Percentiles rank a stretch among this genome's conserved stretches.
phyloP scores from a whole-genome alignment of 2,888 invertebrate genomes.

The Lepidocyrtinus sp. region DNA sequence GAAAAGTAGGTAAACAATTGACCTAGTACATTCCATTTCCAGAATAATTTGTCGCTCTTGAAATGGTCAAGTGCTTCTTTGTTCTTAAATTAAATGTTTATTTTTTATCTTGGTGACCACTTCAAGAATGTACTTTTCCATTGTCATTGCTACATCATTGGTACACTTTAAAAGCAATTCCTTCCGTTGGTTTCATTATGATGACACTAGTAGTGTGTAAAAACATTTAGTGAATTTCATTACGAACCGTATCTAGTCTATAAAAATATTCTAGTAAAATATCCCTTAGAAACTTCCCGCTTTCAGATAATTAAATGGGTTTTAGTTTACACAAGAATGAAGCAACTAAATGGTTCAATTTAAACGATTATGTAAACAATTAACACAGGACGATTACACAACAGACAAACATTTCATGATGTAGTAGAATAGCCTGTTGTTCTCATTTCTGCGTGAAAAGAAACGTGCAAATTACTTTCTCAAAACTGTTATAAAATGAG shows the following conservation, averaged over 20 bases:
- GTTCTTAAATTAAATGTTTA: background rate
- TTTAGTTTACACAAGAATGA: too few species aligned
- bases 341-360: too few species aligned
- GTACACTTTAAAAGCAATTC: background rate
- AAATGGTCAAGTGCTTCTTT: background rate
- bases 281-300: too few species aligned
- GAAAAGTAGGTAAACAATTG: constrained; percentile 34
- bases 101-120: background rate
- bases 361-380: too few species aligned
- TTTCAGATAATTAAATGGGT: too few species aligned
- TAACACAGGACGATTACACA: too few species aligned
- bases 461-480: too few species aligned
- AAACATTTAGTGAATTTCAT: too few species aligned
- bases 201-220: too few species aligned
- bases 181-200: background rate
- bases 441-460: background rate
- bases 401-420: too few species aligned
- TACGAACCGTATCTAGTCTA: too few species aligned
- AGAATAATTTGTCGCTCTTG: background rate
- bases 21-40: background rate
- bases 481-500: background rate
- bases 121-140: background rate
- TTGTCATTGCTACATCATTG: background rate
- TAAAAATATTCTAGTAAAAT: too few species aligned
- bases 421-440: background rate